Percentiles rank a stretch among this genome's conserved stretches.
Evolutionary conservation across 2,797 vertebrate genomes (phyloP).

Genomic region (Fringilla coelebs): DNA sequence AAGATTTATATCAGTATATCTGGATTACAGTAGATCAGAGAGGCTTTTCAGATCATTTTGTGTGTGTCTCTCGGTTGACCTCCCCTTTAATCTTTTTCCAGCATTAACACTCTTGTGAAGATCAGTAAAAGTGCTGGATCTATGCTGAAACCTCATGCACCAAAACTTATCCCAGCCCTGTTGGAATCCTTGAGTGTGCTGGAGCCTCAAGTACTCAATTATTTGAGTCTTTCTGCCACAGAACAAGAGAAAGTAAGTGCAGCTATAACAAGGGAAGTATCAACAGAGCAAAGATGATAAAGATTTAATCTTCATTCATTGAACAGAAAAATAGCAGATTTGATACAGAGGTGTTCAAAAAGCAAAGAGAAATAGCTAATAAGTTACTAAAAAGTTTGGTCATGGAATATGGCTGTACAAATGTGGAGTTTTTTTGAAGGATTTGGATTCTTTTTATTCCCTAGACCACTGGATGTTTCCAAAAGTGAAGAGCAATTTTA

Average conservation of each 20-base stretch:
- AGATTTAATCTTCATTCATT: neutral
- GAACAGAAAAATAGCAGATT: neutral
- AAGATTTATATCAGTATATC: neutral
- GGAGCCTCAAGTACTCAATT: slow-evolving; percentile 97
- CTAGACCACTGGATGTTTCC: neutral
- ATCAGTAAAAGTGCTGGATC: slow-evolving; percentile 95
- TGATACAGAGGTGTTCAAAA: neutral
- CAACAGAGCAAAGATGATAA: neutral
- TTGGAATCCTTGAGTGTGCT: slow-evolving; percentile 92
- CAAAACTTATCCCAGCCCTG: slow-evolving; percentile 92
- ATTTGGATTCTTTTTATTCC: neutral
- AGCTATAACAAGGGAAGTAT: neutral
- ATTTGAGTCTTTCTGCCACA: slow-evolving; percentile 93
- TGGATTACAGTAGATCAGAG: neutral
- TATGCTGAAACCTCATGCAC: slow-evolving; percentile 91
- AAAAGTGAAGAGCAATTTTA: neutral
- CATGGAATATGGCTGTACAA: neutral
- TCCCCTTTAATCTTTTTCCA: slow-evolving; percentile 49
- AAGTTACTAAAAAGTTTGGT: neutral
- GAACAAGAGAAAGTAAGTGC: slow-evolving; percentile 94
- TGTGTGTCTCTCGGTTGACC: neutral
- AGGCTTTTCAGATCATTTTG: neutral
- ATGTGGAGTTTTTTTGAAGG: neutral
- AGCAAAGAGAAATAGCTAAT: neutral
- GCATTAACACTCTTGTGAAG: slow-evolving; percentile 97